Evolutionary conservation across 1,140 invertebrate genomes (phyloP).

Genomic region (Meloidogyne hapla): DNA sequence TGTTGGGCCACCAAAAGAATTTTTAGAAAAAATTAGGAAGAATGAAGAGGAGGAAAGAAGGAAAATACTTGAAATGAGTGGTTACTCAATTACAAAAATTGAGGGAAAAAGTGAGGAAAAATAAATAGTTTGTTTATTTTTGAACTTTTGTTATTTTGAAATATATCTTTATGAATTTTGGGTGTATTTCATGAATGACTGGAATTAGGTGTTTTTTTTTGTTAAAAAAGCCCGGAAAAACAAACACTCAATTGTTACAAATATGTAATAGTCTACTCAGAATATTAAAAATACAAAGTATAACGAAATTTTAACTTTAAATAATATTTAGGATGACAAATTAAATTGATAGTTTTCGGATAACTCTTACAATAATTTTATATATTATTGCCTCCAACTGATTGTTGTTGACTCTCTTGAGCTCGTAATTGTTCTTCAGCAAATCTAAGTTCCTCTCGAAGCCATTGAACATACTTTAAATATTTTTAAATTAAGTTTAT

Average conservation of each 20-base stretch:
- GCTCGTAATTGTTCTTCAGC: neutral
- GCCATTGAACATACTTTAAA: constrained; percentile 23
- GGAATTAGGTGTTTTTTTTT: too few relatives aligned
- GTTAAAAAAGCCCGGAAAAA: too few relatives aligned
- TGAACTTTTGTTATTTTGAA: neutral
- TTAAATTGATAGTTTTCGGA: too few relatives aligned
- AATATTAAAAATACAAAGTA: too few relatives aligned
- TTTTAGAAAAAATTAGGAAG: constrained; percentile 5
- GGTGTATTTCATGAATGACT: too few relatives aligned
- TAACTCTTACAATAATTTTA: too few relatives aligned
- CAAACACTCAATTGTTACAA: too few relatives aligned
- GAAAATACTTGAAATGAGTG: neutral
- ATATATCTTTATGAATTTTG: too few relatives aligned
- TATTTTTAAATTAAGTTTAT: too few relatives aligned
- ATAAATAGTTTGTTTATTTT: neutral
- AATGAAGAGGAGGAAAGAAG: constrained; percentile 10
- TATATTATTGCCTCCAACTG: neutral
- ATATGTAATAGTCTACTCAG: too few relatives aligned
- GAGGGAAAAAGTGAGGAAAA: neutral
- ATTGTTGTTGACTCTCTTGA: constrained; percentile 4
- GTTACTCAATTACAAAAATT: neutral
- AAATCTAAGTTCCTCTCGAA: constrained; percentile 17
- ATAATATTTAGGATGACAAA: too few relatives aligned
- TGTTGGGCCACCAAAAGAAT: neutral
- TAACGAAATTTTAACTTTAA: too few relatives aligned